Evolutionary conservation across 2,797 vertebrate species (phyloP).

Genomic region (Jordanella pulchra): DNA sequence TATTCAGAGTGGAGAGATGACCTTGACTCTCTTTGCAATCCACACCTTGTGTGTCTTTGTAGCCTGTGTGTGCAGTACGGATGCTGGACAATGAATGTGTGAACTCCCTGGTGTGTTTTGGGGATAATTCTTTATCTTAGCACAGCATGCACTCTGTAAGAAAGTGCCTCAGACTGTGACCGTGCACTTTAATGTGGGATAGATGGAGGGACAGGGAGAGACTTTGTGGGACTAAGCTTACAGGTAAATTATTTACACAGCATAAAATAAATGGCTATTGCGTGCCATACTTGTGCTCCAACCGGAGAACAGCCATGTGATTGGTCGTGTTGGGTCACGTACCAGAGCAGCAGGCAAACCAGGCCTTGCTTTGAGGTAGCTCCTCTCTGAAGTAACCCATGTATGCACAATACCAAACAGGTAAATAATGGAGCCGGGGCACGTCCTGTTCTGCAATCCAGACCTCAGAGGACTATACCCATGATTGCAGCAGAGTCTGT

Average conservation of each 20-base stretch:
- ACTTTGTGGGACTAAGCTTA: slow-evolving; percentile 43
- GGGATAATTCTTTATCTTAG: slow-evolving; percentile 62
- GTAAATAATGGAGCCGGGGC: slow-evolving; percentile 71
- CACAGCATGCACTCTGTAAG: slow-evolving; percentile 44
- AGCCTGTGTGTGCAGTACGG: slow-evolving; percentile 7
- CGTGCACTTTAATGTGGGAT: slow-evolving; percentile 21
- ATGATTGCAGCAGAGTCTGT: slow-evolving; percentile 28
- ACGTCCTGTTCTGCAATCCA: slow-evolving; percentile 62
- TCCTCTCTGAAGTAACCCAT: slow-evolving; percentile 55
- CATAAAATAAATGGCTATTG: slow-evolving; percentile 70
- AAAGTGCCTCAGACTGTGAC: slow-evolving; percentile 44
- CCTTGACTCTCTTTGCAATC: slow-evolving; percentile 72
- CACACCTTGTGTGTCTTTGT: slow-evolving; percentile 47
- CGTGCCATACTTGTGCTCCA: slow-evolving; percentile 31
- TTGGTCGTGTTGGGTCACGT: slow-evolving; percentile 48
- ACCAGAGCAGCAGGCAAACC: slow-evolving; percentile 39
- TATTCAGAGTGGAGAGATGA: slow-evolving; percentile 65
- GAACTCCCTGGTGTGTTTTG: slow-evolving; percentile 53
- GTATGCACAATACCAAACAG: slow-evolving; percentile 59
- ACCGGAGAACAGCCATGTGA: slow-evolving; percentile 43
- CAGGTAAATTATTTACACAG: slow-evolving; percentile 82
- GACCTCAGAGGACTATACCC: slow-evolving; percentile 62
- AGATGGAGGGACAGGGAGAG: slow-evolving; percentile 9
- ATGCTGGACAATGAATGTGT: slow-evolving; percentile 27
- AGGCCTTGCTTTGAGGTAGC: slow-evolving; percentile 51